phyloP scores from a whole-genome alignment of 2,888 invertebrate genomes.

The Rhogogaster chlorosoma region DNA sequence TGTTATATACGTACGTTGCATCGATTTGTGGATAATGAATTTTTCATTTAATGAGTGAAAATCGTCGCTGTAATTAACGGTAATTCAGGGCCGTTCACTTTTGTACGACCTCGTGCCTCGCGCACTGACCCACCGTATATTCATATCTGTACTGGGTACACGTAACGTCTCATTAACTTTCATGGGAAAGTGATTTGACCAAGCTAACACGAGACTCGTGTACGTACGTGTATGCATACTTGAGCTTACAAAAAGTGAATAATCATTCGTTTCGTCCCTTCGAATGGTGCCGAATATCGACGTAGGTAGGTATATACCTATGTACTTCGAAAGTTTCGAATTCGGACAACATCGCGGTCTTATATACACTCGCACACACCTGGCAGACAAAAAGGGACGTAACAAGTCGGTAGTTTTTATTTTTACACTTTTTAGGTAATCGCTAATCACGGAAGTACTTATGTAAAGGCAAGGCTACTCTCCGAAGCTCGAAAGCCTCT shows the following conservation, averaged over 20 bases:
- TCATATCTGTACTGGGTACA: slow-evolving; percentile 8
- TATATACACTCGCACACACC: not conserved
- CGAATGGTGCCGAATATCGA: not conserved
- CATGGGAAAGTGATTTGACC: slow-evolving; percentile 46
- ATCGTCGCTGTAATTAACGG: slow-evolving; percentile 12
- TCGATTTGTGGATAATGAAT: not conserved
- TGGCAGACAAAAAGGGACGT: not conserved
- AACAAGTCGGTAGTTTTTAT: not conserved
- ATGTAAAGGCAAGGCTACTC: not conserved
- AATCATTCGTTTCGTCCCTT: not conserved
- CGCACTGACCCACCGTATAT: not conserved
- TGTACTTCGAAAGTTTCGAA: not conserved
- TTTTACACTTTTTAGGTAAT: not conserved
- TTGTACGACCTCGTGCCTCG: slow-evolving; percentile 22
- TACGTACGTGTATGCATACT: not conserved
- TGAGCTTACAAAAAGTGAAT: not conserved
- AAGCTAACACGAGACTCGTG: slow-evolving; percentile 1
- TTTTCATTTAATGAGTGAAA: slow-evolving; percentile 11
- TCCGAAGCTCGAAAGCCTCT: not conserved
- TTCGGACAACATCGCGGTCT: not conserved
- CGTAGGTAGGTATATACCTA: not conserved
- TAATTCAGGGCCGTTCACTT: slow-evolving; percentile 46
- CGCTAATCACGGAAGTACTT: not conserved
- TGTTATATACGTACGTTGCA: not conserved
- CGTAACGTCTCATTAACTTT: slow-evolving; percentile 48